Base-by-base conservation (phyloP, 2,888 invertebrate species). In the Leptinotarsa tumamoca region DNA sequence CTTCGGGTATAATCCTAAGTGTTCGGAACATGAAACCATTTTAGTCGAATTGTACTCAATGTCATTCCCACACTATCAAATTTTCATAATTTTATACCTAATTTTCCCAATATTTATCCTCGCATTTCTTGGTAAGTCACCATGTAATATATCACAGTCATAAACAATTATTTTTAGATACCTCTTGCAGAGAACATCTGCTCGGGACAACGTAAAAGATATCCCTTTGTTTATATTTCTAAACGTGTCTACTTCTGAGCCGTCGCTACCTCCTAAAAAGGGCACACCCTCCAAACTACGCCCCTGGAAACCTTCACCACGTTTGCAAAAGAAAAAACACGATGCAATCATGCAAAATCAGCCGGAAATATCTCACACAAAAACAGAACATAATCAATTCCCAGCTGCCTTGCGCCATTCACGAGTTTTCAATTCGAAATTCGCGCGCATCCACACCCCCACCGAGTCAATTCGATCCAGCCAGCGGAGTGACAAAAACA, bases 401-500 rank as follows among this genome's bases (percentile, higher is more conserved):
- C 63, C 63, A 43, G 18, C 63, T n/a, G 43, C 63, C 63, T 33
- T 63, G 63, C 63, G 63, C 63, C 63, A 63, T 63, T 63, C 63
- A 63, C 43, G 15, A 33, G 63, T 33, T 63, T 43, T n/a, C 33
- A n/a, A 33, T 63, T 63, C 63, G 18, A 63, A 63, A 33, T 63
- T 63, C 63, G 68, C 68, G 73, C 68, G 73, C 74, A 74, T 74
- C 80, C 73, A 56, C 70, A 66, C 72, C 63, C 76, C 72, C 74
- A 69, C 58, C 78, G 72, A 23, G 75, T 2, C 63, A n/a, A 63
- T 33, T 61, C 73, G 71, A 75, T 71, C 67, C 68, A 75, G 73
- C 75, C 74, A 76, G 76, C 77, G 68, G 56, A 50, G 83, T 85
- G 84, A 84, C 84, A 84, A 86, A 85, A 86, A 85, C 85, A 85